These are phyloP conservation scores for Erynnis tages DNA, from an alignment of 2,888 invertebrate genomes.

Conservation along the genomic window DNA sequence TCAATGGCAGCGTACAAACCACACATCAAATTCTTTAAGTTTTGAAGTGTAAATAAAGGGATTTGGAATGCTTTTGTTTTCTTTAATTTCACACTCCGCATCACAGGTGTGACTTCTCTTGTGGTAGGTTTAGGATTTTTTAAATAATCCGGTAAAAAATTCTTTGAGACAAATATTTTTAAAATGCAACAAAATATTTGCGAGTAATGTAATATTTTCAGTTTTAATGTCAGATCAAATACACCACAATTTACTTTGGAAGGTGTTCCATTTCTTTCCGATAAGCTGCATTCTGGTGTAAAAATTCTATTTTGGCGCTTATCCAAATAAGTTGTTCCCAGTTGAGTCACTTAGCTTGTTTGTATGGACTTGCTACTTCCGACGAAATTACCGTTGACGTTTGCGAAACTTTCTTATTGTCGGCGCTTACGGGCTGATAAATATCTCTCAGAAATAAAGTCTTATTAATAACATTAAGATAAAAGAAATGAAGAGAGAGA, in stretches of 20 bases:
- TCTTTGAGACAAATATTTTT: too few species aligned
- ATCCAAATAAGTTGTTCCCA: constrained; percentile 22
- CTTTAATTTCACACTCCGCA: not conserved
- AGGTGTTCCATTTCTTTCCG: constrained; percentile 1
- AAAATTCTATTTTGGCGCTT: constrained; percentile 19
- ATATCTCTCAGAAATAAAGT: not conserved
- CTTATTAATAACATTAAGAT: not conserved
- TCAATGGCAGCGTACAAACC: constrained; percentile 49
- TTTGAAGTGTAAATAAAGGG: constrained; percentile 1
- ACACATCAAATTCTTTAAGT: constrained; percentile 55
- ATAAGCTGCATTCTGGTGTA: constrained; percentile 7
- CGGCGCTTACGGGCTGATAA: not conserved
- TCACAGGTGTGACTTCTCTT: too few species aligned
- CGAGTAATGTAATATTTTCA: too few species aligned
- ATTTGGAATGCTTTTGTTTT: not conserved
- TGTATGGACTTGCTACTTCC: constrained; percentile 16
- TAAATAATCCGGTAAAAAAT: too few species aligned
- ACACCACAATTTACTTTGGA: not conserved
- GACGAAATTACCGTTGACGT: constrained; percentile 33
- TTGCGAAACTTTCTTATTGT: constrained; percentile 37
- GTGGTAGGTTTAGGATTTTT: too few species aligned
- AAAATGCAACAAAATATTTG: too few species aligned
- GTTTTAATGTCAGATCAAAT: not conserved
- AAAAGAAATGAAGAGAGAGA: not conserved
- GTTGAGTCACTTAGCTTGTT: constrained; percentile 25